Evolutionary conservation across 2,888 invertebrate genomes (phyloP), one percentile per base, ranked within the genome.

Genomic region (Malachius bipustulatus): DNA sequence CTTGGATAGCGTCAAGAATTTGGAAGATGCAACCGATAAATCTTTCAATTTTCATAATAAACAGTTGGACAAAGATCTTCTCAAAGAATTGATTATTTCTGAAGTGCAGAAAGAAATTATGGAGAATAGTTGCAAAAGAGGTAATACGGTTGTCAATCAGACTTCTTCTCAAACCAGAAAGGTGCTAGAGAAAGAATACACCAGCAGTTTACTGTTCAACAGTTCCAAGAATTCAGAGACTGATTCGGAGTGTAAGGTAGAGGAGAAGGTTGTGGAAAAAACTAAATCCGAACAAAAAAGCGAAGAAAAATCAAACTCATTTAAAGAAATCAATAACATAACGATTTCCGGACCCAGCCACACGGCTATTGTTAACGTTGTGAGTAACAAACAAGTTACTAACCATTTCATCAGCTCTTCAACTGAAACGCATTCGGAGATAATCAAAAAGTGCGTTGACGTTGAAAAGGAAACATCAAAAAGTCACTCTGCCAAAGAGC

Each of bases 1-100:
- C 37, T 61, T 73, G 54, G 73, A 73, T 55, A 72, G 72, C 48
- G 64, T 73, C 46, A 70, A 71, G 48, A 67, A 71, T 54, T 66
- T 69, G 44, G 66, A 70, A 8, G 70, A 69, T 43, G 66, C 63
- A 44, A 56, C 58, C 27, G 29, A 28, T 6, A 28, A n/a, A 6
- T 8, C 6, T 8, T 6, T 8, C 6, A 8, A 8, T 19, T 6
- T 8, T 19, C 8, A 8, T n/a, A 28, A 8, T n/a, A 19, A 19
- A 19, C 24, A 8, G 6, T 6, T n/a, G 6, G 24, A 19, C n/a
- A 19, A 19, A 19, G 12, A 32, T 34, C 39, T 11, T 30, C 16
- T 8, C 3, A 11, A 24, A 34, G 26, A 24, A 9, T 14, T 14
- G 26, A 19, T 13, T 27, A 30, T 16, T 26, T 12, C 16, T 35